These are phyloP conservation scores for Aldrovandia affinis DNA, from an alignment of 2,797 vertebrate species.

Conservation along the genomic window DNA sequence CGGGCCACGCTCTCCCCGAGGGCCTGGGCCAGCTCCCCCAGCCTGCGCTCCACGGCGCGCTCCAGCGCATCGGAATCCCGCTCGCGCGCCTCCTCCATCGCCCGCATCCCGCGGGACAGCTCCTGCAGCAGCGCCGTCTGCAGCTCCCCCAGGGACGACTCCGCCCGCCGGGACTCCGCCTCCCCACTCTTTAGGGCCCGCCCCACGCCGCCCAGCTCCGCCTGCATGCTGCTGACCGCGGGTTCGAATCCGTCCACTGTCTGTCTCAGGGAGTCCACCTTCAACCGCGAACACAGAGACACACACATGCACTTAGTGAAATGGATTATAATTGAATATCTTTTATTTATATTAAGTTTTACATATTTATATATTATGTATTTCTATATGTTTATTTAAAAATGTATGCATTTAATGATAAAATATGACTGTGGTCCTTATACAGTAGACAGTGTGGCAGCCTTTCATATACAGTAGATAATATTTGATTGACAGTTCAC, in stretches of 20 bases:
- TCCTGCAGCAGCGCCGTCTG: constrained; percentile 89
- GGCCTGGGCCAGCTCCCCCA: constrained; percentile 87
- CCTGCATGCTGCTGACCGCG: constrained; percentile 75
- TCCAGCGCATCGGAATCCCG: constrained; percentile 88
- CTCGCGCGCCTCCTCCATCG: constrained; percentile 88
- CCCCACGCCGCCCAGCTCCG: constrained; percentile 80
- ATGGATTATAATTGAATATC: too few relatives aligned
- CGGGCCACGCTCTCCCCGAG: constrained; percentile 84
- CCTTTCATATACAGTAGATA: background rate
- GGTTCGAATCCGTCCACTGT: constrained; percentile 81
- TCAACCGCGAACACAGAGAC: constrained; percentile 47
- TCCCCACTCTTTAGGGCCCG: constrained; percentile 82
- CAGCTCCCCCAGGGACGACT: constrained; percentile 88
- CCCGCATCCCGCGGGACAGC: constrained; percentile 84
- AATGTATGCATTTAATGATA: too few relatives aligned
- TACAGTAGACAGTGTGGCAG: background rate
- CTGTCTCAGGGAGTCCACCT: constrained; percentile 83
- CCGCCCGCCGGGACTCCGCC: constrained; percentile 81
- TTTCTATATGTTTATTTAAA: too few relatives aligned
- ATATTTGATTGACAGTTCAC: too few relatives aligned
- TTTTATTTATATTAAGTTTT: too few relatives aligned
- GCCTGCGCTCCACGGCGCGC: constrained; percentile 85
- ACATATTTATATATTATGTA: too few relatives aligned
- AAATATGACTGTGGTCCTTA: background rate
- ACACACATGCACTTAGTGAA: too few relatives aligned